Evolutionary conservation across 1,140 invertebrate genomes (phyloP).

Genomic region (Elymnias hypermnestra): DNA sequence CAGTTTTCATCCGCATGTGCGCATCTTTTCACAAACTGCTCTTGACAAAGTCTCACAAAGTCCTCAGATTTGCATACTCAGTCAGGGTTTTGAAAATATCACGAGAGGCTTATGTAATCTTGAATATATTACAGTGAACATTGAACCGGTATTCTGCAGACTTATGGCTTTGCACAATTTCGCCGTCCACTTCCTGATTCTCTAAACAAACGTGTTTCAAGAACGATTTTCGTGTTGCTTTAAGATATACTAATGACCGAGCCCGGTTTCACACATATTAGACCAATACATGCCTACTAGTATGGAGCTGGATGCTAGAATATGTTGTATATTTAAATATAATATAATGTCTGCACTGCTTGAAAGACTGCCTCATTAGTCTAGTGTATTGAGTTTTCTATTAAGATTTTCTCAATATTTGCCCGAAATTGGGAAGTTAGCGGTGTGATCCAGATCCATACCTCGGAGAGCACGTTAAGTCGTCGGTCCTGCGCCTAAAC

Average conservation of each 20-base stretch:
- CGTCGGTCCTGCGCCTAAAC: no score
- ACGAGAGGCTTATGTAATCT: slow-evolving; percentile 16
- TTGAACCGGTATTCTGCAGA: slow-evolving; percentile 4
- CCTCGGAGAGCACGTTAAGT: no score
- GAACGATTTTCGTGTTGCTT: background rate
- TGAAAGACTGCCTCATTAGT: no score
- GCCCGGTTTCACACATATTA: no score
- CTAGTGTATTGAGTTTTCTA: no score
- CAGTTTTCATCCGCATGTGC: slow-evolving; percentile 8
- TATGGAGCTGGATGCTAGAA: no score
- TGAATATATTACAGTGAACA: slow-evolving; percentile 14
- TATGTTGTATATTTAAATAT: no score
- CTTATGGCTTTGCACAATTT: slow-evolving; percentile 13
- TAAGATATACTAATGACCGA: background rate
- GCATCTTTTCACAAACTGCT: slow-evolving; percentile 11
- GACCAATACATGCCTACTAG: no score
- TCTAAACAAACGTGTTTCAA: slow-evolving; percentile 6
- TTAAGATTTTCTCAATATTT: no score
- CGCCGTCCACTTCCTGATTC: slow-evolving; percentile 7
- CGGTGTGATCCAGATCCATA: no score
- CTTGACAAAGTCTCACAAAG: slow-evolving; percentile 1
- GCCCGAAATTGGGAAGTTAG: no score
- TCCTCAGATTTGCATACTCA: slow-evolving; percentile 14
- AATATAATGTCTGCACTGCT: no score
- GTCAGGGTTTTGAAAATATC: slow-evolving; percentile 15